A percentile compares a stretch with the other conserved stretches of the same genome.
Conservation (phyloP, 2,797 vertebrate genomes). For the Apogon hyalosoma region DNA sequence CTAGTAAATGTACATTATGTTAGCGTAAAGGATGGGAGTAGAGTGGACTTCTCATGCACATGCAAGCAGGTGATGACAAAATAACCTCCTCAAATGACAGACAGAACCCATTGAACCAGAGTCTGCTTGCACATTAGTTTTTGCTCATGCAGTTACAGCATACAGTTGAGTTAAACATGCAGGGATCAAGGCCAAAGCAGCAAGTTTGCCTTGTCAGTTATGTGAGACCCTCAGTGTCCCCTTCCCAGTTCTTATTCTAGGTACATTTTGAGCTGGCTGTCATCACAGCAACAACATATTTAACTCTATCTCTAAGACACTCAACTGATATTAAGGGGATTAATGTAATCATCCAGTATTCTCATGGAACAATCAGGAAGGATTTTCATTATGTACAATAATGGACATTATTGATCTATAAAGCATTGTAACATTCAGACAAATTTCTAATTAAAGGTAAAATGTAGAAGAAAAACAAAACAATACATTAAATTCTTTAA, state of each 20-base stretch:
- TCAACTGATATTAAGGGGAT: slow-evolving; percentile 31
- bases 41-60: slow-evolving; percentile 2
- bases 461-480: not conserved
- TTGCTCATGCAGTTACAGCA: slow-evolving; percentile 1
- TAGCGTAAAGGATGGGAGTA: slow-evolving; percentile 1
- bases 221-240: slow-evolving; percentile 21
- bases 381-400: not conserved
- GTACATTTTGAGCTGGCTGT: slow-evolving; percentile 19
- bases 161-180: slow-evolving; percentile 18
- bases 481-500: no score
- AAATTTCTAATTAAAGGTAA: slow-evolving; percentile 39
- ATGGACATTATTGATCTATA: slow-evolving; percentile 30
- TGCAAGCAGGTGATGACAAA: slow-evolving; percentile 41
- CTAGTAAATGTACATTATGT: slow-evolving; percentile 16
- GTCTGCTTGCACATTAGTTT: slow-evolving; percentile 30
- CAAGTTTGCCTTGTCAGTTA: slow-evolving; percentile 36
- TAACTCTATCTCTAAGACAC: slow-evolving; percentile 31
- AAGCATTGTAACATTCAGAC: slow-evolving; percentile 6
- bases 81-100: slow-evolving; percentile 6
- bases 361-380: not conserved
- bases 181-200: slow-evolving; percentile 49
- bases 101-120: slow-evolving; percentile 21
- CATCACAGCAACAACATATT: slow-evolving; percentile 20
- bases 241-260: slow-evolving; percentile 7
- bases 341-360: slow-evolving; percentile 43